Evolutionary conservation across 2,888 invertebrate genomes (phyloP).

Genomic region (Watsonalla cultraria): DNA sequence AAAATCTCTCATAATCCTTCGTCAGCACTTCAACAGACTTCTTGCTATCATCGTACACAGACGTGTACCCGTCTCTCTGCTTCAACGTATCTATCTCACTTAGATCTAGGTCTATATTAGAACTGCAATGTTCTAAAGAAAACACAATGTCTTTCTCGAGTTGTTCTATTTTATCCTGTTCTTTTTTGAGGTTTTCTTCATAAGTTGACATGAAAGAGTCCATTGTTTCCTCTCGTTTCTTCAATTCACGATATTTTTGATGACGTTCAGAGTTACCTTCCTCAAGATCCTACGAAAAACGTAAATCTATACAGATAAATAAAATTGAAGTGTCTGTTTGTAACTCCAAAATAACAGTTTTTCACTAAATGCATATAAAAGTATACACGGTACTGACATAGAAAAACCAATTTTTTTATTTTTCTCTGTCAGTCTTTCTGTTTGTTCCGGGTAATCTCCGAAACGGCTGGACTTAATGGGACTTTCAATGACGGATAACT

Average conservation of each 20-base stretch:
- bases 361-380: too few relatives aligned
- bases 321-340: too few relatives aligned
- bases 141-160: slow-evolving; percentile 82
- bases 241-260: slow-evolving; percentile 88
- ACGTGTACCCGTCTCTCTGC: slow-evolving; percentile 62
- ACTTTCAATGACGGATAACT: too few relatives aligned
- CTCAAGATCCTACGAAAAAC: slow-evolving; percentile 76
- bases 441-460: too few relatives aligned
- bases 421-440: too few relatives aligned
- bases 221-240: slow-evolving; percentile 89
- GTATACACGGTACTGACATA: too few relatives aligned
- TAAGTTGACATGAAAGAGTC: slow-evolving; percentile 84
- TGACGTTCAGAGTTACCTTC: slow-evolving; percentile 86
- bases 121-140: slow-evolving; percentile 82
- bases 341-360: too few relatives aligned
- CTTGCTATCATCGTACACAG: slow-evolving; percentile 69
- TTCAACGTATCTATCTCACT: slow-evolving; percentile 73
- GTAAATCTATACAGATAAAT: too few relatives aligned
- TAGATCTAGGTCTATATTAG: slow-evolving; percentile 80
- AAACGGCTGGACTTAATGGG: too few relatives aligned
- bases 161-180: slow-evolving; percentile 80
- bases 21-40: slow-evolving; percentile 64
- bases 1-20: slow-evolving; percentile 79
- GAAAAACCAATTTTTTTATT: too few relatives aligned
- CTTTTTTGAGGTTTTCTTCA: slow-evolving; percentile 80